Evolutionary conservation across 2,797 vertebrate genomes (phyloP).

Genomic region (Chlorospingus semifuscus): DNA sequence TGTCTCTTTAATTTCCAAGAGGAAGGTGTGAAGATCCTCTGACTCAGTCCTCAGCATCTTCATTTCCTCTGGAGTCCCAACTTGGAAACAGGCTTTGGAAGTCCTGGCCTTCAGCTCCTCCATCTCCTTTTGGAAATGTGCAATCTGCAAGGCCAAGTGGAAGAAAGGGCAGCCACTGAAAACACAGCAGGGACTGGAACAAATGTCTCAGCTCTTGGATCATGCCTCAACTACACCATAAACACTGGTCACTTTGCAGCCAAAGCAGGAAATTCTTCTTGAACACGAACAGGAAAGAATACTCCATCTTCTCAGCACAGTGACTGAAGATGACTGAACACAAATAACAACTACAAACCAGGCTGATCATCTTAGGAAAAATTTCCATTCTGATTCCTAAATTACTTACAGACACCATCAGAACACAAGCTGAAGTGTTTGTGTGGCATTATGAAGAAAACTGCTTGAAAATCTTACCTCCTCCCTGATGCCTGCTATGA

Average conservation of each 20-base stretch:
- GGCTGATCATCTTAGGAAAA: not conserved
- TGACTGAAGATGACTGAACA: not conserved
- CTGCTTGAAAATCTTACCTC: constrained; percentile 78
- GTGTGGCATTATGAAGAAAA: not conserved
- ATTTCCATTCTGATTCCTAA: not conserved
- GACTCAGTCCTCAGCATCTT: constrained; percentile 84
- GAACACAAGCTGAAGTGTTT: not conserved
- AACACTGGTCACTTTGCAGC: not conserved
- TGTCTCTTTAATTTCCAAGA: constrained; percentile 92
- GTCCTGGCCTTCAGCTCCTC: constrained; percentile 89
- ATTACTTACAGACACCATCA: not conserved
- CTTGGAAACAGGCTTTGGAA: constrained; percentile 83
- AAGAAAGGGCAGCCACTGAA: not conserved
- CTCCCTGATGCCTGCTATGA: constrained; percentile 90
- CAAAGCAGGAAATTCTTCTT: not conserved
- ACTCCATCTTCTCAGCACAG: not conserved
- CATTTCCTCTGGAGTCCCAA: constrained; percentile 88
- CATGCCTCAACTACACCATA: not conserved
- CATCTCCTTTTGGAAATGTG: constrained; percentile 94
- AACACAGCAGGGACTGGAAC: not conserved
- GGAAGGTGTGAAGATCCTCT: constrained; percentile 85
- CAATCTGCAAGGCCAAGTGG: constrained; percentile 75
- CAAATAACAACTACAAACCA: not conserved
- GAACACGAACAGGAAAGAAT: not conserved
- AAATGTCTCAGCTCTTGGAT: not conserved